Evolutionary conservation across 35 echinoderm and acorn worm species (phyloP), one percentile per base, ranked within the genome.

Genomic region (Hemicentrotus pulcherrimus): DNA sequence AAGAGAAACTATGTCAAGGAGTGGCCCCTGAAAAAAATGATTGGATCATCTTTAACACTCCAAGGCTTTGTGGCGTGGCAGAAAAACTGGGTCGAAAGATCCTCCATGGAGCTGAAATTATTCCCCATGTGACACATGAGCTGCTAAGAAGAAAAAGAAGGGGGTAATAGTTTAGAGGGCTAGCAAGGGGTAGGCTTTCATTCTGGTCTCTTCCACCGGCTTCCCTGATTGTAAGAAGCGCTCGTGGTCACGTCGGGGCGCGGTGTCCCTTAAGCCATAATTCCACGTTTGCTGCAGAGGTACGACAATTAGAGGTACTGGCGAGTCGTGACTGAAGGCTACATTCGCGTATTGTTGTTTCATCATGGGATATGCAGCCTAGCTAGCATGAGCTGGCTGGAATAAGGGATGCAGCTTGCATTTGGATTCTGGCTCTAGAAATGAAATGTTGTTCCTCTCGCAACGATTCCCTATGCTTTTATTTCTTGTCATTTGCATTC

Each of bases 31-130:
- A 90, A 90, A 35, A 88, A 47, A 32, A 89, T 41, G 88, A 47
- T 41, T 90, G 88, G 88, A 90, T 90, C 88, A 90, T 41, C 32
- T n/a, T 41, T 47, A 86, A 90, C 46, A 32, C 31, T 90, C 88
- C 15, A 32, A 32, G 33, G 88, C 32, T 78, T 22, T 32, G 88
- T 41, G 9, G 88, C 19, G 15, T 45, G 32, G 88, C 46, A 18
- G 31, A 18, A 24, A 90, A 90, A 90, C 0, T 90, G 88, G 88
- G 88, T 90, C 88, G 19, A 90, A 90, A 78, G 65, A 90, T 47
- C 88, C 88, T 90, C 88, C 5, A 16, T 90, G 88, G 88, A 28
- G 88, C 28, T 90, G 14, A 32, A 45, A 90, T 47, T 41, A 47
- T 90, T 90, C 32, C 88, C 88, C 88, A 45, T 90, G 88, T 32